Base-by-base conservation (phyloP, 2,113 vertebrate genomes). In the Geococcyx californianus region DNA sequence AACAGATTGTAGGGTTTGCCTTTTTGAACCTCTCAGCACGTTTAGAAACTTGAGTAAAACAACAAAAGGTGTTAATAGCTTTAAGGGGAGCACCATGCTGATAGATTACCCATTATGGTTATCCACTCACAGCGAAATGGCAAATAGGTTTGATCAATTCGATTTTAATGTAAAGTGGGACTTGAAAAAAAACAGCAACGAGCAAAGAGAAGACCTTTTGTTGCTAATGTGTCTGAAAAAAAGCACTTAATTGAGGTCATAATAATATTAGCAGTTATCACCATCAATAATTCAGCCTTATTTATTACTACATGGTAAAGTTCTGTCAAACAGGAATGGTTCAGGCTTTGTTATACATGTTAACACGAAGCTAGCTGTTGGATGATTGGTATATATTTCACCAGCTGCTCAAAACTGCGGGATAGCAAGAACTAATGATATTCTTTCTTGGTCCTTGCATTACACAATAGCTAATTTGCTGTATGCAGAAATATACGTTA, bases 1-100 rank as follows among this genome's bases (percentile, higher is more conserved):
- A 98, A 98, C 98, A 98, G 98, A 98, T 98, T 98, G 98, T 93
- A 97, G 98, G 96, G 96, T 97, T 98, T 97, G 98, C 97, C 98
- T 98, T 98, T 98, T 98, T 98, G 98, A 98, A 98, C 98, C 98
- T 98, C 98, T 97, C 98, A 97, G 98, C 98, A 98, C 97, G 97
- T 98, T 98, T 96, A 93, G 97, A 98, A 98, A 97, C 97, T 97
- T 93, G 97, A 98, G 98, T 98, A 96, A 97, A 96, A 98, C 98
- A 99, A 99, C 99, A 99, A 99, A 99, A 99, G 98, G 98, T 99
- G 99, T 98, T 99, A 99, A 99, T 98, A 98, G 99, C 98, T 99
- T 99, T 99, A 99, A 98, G 97, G 98, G 98, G 97, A 98, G 98
- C 98, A 96, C 98, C 98, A 98, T 98, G 98, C 99, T 99, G 99